Conservation (phyloP, 1,140 invertebrate species). For the Tetraneura akinire region DNA sequence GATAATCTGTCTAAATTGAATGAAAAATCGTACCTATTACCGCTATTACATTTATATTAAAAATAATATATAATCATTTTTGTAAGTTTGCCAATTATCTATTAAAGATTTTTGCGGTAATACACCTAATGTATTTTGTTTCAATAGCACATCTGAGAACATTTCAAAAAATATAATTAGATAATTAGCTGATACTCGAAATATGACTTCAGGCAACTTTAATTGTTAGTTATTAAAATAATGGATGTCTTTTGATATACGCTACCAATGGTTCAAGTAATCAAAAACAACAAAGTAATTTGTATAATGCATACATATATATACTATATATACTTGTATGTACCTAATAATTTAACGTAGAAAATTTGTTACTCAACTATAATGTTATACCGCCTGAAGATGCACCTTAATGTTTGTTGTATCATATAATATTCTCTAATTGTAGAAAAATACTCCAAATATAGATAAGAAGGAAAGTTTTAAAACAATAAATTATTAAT, state of each 20-base stretch:
- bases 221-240: background rate
- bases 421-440: constrained; percentile 29
- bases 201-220: background rate
- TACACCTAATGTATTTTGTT: background rate
- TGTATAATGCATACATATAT: background rate
- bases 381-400: background rate
- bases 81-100: background rate
- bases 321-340: no score
- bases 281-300: constrained; percentile 6
- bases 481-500: constrained; percentile 21
- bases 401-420: background rate
- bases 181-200: background rate
- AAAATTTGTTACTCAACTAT: constrained; percentile 16
- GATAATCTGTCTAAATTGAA: background rate
- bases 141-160: background rate
- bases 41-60: background rate
- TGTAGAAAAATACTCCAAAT: background rate
- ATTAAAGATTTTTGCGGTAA: background rate
- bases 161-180: background rate
- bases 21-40: background rate
- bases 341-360: constrained; percentile 24
- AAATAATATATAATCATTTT: background rate
- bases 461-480: background rate
- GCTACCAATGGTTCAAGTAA: background rate
- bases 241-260: background rate